Evolutionary conservation across 2,888 invertebrate species (phyloP).

Genomic region (Drosophila kuntzei): DNA sequence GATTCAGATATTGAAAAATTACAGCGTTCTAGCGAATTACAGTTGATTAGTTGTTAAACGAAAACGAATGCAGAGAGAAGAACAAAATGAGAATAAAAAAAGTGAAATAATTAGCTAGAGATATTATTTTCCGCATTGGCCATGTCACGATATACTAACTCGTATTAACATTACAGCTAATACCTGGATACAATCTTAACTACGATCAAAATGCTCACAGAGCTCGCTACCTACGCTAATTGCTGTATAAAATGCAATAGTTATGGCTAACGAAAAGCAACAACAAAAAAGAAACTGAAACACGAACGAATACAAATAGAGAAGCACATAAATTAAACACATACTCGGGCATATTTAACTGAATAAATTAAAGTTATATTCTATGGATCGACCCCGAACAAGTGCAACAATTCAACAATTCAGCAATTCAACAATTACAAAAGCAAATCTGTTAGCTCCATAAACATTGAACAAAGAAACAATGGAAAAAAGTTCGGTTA

Average conservation of each 20-base stretch:
- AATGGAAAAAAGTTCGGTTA: constrained; percentile 35
- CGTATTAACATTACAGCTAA: constrained; percentile 41
- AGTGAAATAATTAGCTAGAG: constrained; percentile 36
- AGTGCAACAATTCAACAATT: constrained; percentile 47
- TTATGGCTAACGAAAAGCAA: constrained; percentile 34
- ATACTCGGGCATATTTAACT: constrained; percentile 27
- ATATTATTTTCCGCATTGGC: constrained; percentile 54
- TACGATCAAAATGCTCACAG: constrained; percentile 48
- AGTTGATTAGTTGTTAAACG: constrained; percentile 43
- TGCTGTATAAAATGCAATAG: constrained; percentile 60
- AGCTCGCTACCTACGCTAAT: constrained; percentile 59
- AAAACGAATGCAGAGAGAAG: constrained; percentile 20
- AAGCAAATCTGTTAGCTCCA: constrained; percentile 46
- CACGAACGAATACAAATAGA: constrained; percentile 15
- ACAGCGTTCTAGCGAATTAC: constrained; percentile 25
- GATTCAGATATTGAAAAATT: constrained; percentile 2
- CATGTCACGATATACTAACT: constrained; percentile 46
- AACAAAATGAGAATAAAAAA: constrained; percentile 3
- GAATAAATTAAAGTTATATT: constrained; percentile 56
- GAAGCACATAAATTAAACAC: constrained; percentile 37
- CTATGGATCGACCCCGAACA: constrained; percentile 51
- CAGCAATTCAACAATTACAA: constrained; percentile 35
- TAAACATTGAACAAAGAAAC: constrained; percentile 41
- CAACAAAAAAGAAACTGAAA: constrained; percentile 11
- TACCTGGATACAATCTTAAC: constrained; percentile 54